Percentiles rank a stretch among this genome's conserved stretches.
phyloP scores from a whole-genome alignment of 2,797 vertebrate species.

The Myotis vivesi region DNA sequence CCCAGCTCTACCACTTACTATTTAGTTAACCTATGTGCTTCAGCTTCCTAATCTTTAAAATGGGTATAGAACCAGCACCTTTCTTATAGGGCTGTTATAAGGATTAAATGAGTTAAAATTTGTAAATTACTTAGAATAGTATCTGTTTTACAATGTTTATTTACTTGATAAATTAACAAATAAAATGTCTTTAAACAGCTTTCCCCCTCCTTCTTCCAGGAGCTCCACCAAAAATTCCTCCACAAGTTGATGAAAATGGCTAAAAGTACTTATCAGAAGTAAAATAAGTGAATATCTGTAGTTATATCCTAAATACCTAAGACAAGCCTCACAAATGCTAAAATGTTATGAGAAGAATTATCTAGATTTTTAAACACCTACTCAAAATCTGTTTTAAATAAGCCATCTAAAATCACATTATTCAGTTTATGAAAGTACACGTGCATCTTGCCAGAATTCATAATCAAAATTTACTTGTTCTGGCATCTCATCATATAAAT shows the following conservation, averaged over 20 bases:
- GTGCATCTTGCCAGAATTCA: neutral
- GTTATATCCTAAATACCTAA: slow-evolving; percentile 49
- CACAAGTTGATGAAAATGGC: slow-evolving; percentile 24
- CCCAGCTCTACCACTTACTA: neutral
- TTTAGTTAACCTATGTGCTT: neutral
- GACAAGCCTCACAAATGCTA: slow-evolving; percentile 65
- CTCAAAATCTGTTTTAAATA: slow-evolving; percentile 78
- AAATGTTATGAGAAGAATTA: slow-evolving; percentile 58
- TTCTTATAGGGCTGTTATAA: neutral
- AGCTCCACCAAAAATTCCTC: slow-evolving; percentile 15
- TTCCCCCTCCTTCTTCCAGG: neutral
- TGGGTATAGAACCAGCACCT: neutral
- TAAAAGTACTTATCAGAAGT: slow-evolving; percentile 38
- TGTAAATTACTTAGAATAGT: neutral
- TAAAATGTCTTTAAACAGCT: neutral
- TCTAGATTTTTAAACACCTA: slow-evolving; percentile 80
- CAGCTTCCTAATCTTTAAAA: slow-evolving; percentile 39
- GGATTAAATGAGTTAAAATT: slow-evolving; percentile 22
- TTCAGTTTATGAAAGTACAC: slow-evolving; percentile 53
- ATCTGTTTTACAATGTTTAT: neutral
- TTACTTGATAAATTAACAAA: slow-evolving; percentile 32
- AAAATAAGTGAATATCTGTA: slow-evolving; percentile 35
- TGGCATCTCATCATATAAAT: neutral
- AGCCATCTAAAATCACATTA: slow-evolving; percentile 35
- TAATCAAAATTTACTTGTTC: slow-evolving; percentile 45